Base-by-base conservation (phyloP, 2,113 vertebrate genomes). In the Hippopotamus amphibius region DNA sequence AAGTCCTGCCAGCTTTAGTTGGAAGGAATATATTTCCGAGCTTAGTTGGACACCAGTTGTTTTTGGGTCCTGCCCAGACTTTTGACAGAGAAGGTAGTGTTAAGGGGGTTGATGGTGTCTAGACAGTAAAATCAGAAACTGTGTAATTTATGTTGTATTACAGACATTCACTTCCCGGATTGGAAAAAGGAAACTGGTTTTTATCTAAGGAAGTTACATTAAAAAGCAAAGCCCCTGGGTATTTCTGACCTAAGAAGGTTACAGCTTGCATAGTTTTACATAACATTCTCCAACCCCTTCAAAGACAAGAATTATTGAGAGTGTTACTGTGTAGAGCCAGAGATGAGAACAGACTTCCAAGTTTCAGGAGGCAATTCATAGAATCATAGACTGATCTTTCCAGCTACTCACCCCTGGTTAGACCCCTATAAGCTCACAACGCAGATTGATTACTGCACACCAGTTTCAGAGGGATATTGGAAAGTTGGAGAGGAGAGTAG, bases 41-140 rank as follows among this genome's bases (percentile, higher is more conserved):
- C 95, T 96, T 97, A 97, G 97, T 63, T 97, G 96, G 96, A 97
- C 97, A 97, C 96, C 76, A 88, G 96, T 93, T 95, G 90, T 94
- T 82, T 93, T 97, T 83, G 98, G 97, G 89, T 65, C 66, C 69
- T 96, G 83, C 97, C 97, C 97, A 98, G 96, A 95, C 71, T 97
- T 97, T 90, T 96, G 96, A 98, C 97, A 98, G 98, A 98, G 97
- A 97, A 97, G 95, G 91, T 93, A 97, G 97, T 98, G 96, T 97
- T 97, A 93, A 93, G 33, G 68, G 77, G 97, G 87, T 88, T 97
- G 97, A 86, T 90, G 92, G 84, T 96, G 98, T 98, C 97, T 97
- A 98, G 97, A 97, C 98, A 94, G 97, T 97, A 98, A 97, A 97
- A 96, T 97, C 97, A 98, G 95, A 98, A 97, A 97, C 96, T 97